Evolutionary conservation across 2,797 vertebrate species (phyloP), one percentile per base, ranked within the genome.

Genomic region (Amniataba percoides): DNA sequence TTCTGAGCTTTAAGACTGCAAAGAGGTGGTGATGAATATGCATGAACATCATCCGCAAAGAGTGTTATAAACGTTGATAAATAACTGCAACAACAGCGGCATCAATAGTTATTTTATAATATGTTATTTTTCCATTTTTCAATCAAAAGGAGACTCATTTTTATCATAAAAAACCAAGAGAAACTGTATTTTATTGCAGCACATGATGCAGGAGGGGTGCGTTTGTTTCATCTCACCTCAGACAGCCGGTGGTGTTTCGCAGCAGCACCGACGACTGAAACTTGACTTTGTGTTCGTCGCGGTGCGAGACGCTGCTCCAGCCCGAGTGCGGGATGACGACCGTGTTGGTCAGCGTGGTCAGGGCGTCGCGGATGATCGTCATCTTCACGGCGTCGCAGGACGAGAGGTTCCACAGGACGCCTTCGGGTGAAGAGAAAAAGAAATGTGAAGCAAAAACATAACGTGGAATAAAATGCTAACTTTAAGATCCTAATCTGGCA

Each of bases 391-490:
- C 96, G 69, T 99, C 98, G 7, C 98, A 99, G 0, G 98, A 99
- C 1, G 98, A 99, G 67, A 99, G 93, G 95, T 99, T 99, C 98
- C 98, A 99, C 79, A 99, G 95, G 84, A 99, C 97, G n/a, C 98
- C 98, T 99, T 70, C 0, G 43, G 68, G 69, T 1, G 21, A 8
- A 48, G 53, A 14, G 16, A 5, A 8, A 25, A 25, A 7, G 23
- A 23, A 31, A 31, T 31, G 27, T 3, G 5, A 31, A 31, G 27
- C 27, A 31, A 31, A 31, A 36, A 36, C 34, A 36, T 36, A 36
- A 36, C 34, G 8, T 36, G 34, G 34, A 34, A 7, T 34, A 34
- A 34, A 34, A 34, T 34, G 34, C 3, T 34, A 34, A 34, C 3
- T 34, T 34, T 34, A 3, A 34, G 3, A 3, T 34, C 3, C 7